Conservation (phyloP, 2,888 invertebrate genomes). For the Phyllotreta striolata region DNA sequence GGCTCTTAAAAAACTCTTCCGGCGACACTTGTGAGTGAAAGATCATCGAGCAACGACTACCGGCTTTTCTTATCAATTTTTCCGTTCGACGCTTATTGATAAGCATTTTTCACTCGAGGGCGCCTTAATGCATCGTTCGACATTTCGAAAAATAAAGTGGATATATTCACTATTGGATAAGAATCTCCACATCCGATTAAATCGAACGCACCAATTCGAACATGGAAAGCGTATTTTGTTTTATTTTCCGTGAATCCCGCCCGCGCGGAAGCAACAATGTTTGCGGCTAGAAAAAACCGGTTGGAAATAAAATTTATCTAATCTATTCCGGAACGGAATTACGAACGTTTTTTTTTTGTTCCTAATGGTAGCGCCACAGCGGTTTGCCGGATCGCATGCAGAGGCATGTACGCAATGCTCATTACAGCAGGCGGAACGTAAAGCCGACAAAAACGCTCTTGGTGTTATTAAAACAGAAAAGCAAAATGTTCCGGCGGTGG, state of each 20-base stretch:
- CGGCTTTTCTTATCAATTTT: conserved; percentile 14
- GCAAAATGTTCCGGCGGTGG: conserved; percentile 11
- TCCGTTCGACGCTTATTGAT: conserved; percentile 25
- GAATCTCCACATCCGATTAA: too few species aligned
- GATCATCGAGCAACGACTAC: conserved; percentile 20
- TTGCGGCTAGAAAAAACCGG: neutral
- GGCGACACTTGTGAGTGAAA: conserved; percentile 36
- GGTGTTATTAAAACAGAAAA: conserved; percentile 20
- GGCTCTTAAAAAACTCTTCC: conserved; percentile 26
- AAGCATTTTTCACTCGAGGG: conserved; percentile 13
- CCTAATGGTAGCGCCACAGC: neutral
- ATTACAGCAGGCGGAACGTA: conserved; percentile 6
- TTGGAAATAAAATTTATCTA: neutral
- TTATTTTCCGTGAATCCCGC: too few species aligned
- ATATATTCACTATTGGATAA: too few species aligned
- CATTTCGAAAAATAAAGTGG: too few species aligned
- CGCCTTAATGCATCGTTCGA: conserved; percentile 8
- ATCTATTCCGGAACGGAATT: conserved; percentile 8
- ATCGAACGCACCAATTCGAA: too few species aligned
- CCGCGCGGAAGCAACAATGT: too few species aligned
- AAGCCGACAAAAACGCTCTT: conserved; percentile 18
- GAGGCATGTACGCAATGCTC: conserved; percentile 15
- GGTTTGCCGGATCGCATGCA: conserved; percentile 2
- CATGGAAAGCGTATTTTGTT: too few species aligned
- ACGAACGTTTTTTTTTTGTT: neutral